Percentiles rank a stretch among this genome's conserved stretches.
These are phyloP conservation scores for Onthophagus sagittarius DNA, from an alignment of 2,888 invertebrate genomes.

Conservation along the genomic window DNA sequence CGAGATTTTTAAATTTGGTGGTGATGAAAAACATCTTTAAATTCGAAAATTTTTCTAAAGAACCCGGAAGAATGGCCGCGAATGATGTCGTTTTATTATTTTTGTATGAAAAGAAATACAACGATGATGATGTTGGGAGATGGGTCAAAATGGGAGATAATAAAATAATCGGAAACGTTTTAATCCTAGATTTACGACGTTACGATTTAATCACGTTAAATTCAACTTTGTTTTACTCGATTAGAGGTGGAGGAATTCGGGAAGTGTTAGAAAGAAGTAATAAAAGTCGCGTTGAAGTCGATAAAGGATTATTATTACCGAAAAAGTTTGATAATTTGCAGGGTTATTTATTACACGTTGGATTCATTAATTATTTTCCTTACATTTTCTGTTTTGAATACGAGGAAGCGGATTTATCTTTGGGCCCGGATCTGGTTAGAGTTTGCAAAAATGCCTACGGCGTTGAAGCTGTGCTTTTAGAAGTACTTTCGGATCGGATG, in stretches of 20 bases:
- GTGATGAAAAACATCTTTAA: constrained; percentile 1
- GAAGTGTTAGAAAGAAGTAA: constrained; percentile 11
- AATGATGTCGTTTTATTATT: constrained; percentile 12
- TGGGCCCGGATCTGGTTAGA: constrained; percentile 5
- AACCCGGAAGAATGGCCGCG: neutral
- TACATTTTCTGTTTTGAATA: constrained; percentile 24
- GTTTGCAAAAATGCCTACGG: constrained; percentile 26
- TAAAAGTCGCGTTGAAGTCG: neutral
- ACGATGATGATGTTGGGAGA: neutral
- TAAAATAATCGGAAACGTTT: constrained; percentile 26
- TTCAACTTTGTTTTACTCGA: constrained; percentile 27
- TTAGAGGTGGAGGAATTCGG: neutral
- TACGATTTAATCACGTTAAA: constrained; percentile 14
- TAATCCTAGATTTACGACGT: constrained; percentile 23
- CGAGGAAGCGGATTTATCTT: neutral
- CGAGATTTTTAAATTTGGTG: constrained; percentile 10
- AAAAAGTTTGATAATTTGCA: constrained; percentile 25
- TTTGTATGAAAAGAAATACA: neutral
- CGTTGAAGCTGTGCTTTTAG: constrained; percentile 27
- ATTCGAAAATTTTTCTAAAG: constrained; percentile 4
- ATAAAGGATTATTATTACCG: constrained; percentile 21
- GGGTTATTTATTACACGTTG: constrained; percentile 25
- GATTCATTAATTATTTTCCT: constrained; percentile 28
- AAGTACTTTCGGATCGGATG: constrained; percentile 24
- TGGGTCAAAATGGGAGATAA: neutral